Evolutionary conservation across 1,140 invertebrate genomes (phyloP), one percentile per base, ranked within the genome.

Genomic region (Phymorhynchus buccinoides): DNA sequence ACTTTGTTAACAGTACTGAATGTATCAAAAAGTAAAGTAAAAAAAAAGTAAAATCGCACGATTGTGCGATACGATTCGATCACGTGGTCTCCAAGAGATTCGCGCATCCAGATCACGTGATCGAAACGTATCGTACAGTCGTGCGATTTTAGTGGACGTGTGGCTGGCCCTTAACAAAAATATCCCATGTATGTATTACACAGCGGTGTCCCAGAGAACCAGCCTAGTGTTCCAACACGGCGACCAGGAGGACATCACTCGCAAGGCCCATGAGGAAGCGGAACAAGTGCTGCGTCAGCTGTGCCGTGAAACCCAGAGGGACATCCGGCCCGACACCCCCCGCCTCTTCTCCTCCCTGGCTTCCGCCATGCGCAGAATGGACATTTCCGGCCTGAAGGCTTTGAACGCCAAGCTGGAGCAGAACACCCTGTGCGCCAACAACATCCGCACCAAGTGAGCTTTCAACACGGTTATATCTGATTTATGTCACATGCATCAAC

Each of bases 311-410:
- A 89, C 90, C 3, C 79, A 48, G 3, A 42, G 86, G 7, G 88
- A 86, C 48, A 80, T 90, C 27, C 84, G 87, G 18, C 86, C 87
- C 35, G 90, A 94, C 42, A 91, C 92, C 39, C 93, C 94, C 12
- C 56, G 86, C 18, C 86, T 94, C 30, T 94, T 95, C 86, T 88
- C 91, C 48, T 88, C 92, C 14, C 86, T 92, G 27, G 89, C 92
- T 16, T 83, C 86, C 48, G 68, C 85, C n/a, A 86, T 92, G 87
- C 88, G 87, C 80, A 78, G 87, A 37, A 41, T 91, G 86, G 87
- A 89, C 77, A 42, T 80, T 41, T 39, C 39, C 3, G 84, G 83
- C 41, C 44, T 92, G n/a, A 35, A 81, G 27, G 52, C 85, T 30
- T 39, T 91, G 35, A 87, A 89, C 86, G 84, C 83, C 32, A 80